These are phyloP conservation scores for Nowickia ferox DNA, from an alignment of 2,888 invertebrate genomes.

Conservation along the genomic window DNA sequence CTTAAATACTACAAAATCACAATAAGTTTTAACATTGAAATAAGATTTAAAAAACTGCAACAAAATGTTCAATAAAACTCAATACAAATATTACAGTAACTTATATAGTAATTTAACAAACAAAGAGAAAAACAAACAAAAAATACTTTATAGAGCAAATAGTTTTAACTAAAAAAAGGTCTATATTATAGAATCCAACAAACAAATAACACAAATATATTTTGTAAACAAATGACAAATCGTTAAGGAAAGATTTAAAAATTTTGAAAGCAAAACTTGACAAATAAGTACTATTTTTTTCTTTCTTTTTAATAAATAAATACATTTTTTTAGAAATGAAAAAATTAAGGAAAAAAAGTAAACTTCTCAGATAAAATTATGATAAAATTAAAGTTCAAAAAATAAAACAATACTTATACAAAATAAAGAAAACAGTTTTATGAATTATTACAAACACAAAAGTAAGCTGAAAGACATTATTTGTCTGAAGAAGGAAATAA, in stretches of 20 bases:
- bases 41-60: conserved; percentile 72
- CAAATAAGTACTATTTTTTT: conserved; percentile 12
- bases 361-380: conserved; percentile 72
- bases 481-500: conserved; percentile 54
- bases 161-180: conserved; percentile 18
- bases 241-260: conserved; percentile 24
- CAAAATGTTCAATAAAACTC: conserved; percentile 70
- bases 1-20: conserved; percentile 36
- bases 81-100: conserved; percentile 61
- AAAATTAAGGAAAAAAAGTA: conserved; percentile 45
- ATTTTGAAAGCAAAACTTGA: conserved; percentile 35
- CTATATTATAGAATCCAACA: conserved; percentile 14
- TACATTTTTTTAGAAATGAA: conserved; percentile 29
- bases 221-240: conserved; percentile 58
- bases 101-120: conserved; percentile 42
- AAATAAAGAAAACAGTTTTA: conserved; percentile 37
- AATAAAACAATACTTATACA: conserved; percentile 71
- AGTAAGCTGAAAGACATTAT: conserved; percentile 45
- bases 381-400: conserved; percentile 71
- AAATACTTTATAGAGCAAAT: conserved; percentile 24
- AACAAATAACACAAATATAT: conserved; percentile 43
- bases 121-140: conserved; percentile 11
- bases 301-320: conserved; percentile 29
- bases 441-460: conserved; percentile 38
- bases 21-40: conserved; percentile 53